Conservation (phyloP, 2,797 vertebrate species). For the Megaceryle alcyon region DNA sequence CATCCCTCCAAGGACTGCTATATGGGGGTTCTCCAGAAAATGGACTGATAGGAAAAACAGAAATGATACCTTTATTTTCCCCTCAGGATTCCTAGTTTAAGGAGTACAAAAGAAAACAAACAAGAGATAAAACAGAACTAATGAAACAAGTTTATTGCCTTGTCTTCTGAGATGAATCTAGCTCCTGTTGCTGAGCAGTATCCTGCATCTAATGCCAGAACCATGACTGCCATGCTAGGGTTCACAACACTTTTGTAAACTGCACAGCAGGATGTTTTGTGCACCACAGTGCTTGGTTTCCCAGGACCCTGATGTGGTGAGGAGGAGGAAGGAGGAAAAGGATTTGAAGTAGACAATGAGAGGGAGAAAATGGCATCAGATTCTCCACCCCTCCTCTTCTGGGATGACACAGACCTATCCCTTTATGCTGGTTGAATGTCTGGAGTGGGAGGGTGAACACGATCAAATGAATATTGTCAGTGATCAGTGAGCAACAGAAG, state of each 20-base stretch:
- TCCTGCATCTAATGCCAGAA: not conserved
- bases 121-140: not conserved
- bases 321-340: not conserved
- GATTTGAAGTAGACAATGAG: not conserved
- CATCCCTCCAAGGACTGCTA: not conserved
- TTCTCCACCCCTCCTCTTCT: not conserved
- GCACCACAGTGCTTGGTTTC: not conserved
- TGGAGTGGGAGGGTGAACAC: not conserved
- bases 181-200: not conserved
- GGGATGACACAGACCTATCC: not conserved
- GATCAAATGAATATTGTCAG: not conserved
- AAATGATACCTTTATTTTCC: not conserved
- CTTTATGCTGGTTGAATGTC: accelerated
- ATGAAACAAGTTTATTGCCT: not conserved
- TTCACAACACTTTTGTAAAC: not conserved
- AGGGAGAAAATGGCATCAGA: not conserved
- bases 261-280: not conserved
- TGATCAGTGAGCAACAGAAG: not conserved
- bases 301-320: not conserved
- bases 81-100: not conserved
- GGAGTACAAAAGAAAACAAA: not conserved
- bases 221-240: not conserved
- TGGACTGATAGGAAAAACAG: not conserved
- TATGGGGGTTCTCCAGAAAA: not conserved
- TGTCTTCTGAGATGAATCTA: not conserved